Evolutionary conservation across 2,888 invertebrate genomes (phyloP), one percentile per base, ranked within the genome.

Genomic region (Callimorpha dominula): DNA sequence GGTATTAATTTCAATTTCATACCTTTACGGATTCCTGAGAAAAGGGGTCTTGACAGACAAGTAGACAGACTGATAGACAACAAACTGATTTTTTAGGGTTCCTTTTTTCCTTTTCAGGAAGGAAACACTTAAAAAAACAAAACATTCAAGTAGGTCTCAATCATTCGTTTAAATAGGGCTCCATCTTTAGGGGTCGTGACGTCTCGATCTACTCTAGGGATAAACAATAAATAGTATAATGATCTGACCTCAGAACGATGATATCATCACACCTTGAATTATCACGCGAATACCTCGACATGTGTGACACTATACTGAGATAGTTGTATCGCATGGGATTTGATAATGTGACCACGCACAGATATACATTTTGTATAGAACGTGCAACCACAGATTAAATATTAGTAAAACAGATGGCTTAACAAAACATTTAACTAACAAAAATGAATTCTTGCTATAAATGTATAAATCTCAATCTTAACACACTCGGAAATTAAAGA

Each of bases 241-340:
- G 46, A 49, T 14, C 42, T 72, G 65, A 72, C 68, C 68, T 72
- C 11, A 20, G 15, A 60, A 20, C 43, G 4, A 46, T 70, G 69
- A 70, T 62, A 54, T 54, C 70, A 73, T 66, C 42, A 20, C 17
- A 9, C 70, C 70, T 73, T 73, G 66, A 66, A 63, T 65, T 43
- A 70, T 66, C 73, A 73, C 73, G 73, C 60, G 64, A 40, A 4
- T 31, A 31, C 14, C 60, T 14, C 14, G 60, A 31, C 60, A 31
- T 20, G 20, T 60, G 20, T 60, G 60, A 60, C 31, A 31, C 31
- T 60, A 60, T 31, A 31, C 31, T 4, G 31, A 60, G 60, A 60
- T 31, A 57, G 31, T 60, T 31, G 60, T 60, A 31, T 14, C 20
- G 20, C 31, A 57, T 14, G 43, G 6, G 43, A 46, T 46, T 4